A percentile compares a stretch with the other conserved stretches of the same genome.
These are phyloP conservation scores for Pycnomerus fuliginosus DNA, from an alignment of 2,888 invertebrate genomes.

Conservation along the genomic window DNA sequence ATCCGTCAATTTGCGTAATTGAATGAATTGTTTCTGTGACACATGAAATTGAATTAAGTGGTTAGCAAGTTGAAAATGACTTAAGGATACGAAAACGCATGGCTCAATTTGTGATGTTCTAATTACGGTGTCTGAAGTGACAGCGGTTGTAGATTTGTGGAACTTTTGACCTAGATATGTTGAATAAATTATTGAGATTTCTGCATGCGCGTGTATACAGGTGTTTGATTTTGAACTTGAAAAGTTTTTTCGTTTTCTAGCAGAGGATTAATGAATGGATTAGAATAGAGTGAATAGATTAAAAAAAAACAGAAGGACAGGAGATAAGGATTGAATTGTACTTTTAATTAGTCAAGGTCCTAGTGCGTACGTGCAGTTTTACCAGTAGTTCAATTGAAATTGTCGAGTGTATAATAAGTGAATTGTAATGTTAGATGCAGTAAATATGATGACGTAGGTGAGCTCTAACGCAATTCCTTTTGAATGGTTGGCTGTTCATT, in stretches of 20 bases:
- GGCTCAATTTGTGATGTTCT: constrained; percentile 5
- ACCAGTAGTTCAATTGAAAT: constrained; percentile 11
- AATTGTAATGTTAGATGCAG: constrained; percentile 6
- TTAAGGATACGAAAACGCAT: too few relatives aligned
- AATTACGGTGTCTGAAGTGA: constrained; percentile 9
- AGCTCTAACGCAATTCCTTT: constrained; percentile 5
- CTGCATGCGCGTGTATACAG: too few relatives aligned
- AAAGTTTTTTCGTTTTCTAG: too few relatives aligned
- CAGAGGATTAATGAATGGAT: too few relatives aligned
- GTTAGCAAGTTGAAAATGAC: too few relatives aligned
- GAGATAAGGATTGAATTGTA: too few relatives aligned
- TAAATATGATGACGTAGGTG: constrained; percentile 17
- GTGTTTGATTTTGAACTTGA: too few relatives aligned
- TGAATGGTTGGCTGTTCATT: constrained; percentile 20
- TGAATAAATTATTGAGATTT: not conserved
- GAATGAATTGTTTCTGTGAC: too few relatives aligned
- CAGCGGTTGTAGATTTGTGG: constrained; percentile 8
- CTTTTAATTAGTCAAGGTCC: constrained; percentile 8
- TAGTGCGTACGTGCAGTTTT: constrained; percentile 19
- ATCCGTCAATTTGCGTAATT: too few relatives aligned
- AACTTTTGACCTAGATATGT: constrained; percentile 9
- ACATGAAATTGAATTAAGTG: too few relatives aligned
- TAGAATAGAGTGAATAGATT: too few relatives aligned
- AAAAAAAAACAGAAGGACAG: too few relatives aligned
- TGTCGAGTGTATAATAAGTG: constrained; percentile 9